Evolutionary conservation across 1,140 invertebrate species (phyloP), one percentile per base, ranked within the genome.

Genomic region (Hesperophylax magnus): DNA sequence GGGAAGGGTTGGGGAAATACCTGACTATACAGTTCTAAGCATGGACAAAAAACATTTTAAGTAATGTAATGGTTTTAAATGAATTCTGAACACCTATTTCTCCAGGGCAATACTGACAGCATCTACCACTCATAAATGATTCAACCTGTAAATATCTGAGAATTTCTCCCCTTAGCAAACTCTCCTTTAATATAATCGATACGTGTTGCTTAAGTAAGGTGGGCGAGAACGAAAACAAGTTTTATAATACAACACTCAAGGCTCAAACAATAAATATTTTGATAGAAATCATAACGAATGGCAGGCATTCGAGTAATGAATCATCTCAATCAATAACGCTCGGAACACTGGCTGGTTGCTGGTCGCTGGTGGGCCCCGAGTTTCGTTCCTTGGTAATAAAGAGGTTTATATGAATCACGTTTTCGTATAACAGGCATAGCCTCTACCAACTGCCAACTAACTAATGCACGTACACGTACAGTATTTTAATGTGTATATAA

Each of bases 281-380:
- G 69, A 72, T 72, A 47, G 69, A 47, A 72, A 72, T 72, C 69
- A 11, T 20, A 53, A 72, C 47, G 65, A 69, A 69, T 72, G 34
- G 69, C 47, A 47, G 11, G 11, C 47, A 72, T 53, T 72, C 69
- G 34, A 20, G 47, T 53, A 53, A 72, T 72, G 69, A 72, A 53
- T 72, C 69, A 72, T 72, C 69, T 72, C 69, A 53, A 72, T 72
- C 47, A 72, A 72, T 72, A 72, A 47, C 11, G 9, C 9, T 47
- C 11, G 11, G 39, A 47, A 47, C 11, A 14, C 39, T 2, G 39
- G 4, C 34, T 34, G 34, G 34, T 34, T 6, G 34, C 69, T 18
- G 24, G 20, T 53, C 22, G 47, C 17, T 6, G 34, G 15, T 11
- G 61, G 14, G 15, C 8, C 3, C 22, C 15, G 61, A 39, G 69